A percentile compares a stretch with the other conserved stretches of the same genome.
Evolutionary conservation across 2,113 vertebrate genomes (phyloP).

Genomic region (Daboia siamensis): DNA sequence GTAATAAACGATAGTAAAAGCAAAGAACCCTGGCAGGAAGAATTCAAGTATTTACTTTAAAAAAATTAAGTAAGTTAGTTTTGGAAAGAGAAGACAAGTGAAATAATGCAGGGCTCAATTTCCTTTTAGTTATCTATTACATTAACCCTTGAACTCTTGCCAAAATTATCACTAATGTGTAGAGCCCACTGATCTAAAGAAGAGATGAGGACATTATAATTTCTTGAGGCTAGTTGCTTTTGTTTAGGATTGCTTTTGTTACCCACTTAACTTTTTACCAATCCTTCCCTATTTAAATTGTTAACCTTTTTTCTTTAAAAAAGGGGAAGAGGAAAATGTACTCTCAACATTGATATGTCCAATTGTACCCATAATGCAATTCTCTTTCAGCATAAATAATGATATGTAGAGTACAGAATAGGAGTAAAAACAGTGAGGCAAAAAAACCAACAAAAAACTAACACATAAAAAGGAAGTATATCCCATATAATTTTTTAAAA

Average conservation of each 20-base stretch:
- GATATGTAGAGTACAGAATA: background rate
- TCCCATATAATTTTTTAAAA: background rate
- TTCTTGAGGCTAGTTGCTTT: conserved; percentile 40
- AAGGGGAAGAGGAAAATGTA: background rate
- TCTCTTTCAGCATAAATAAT: background rate
- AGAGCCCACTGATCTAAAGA: conserved; percentile 73
- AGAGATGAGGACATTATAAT: conserved; percentile 53
- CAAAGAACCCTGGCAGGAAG: conserved; percentile 81
- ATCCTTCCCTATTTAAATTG: background rate
- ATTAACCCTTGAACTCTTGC: conserved; percentile 84
- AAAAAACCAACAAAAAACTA: background rate
- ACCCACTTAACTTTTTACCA: background rate
- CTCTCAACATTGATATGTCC: background rate
- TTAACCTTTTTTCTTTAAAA: background rate
- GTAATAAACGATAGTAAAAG: conserved; percentile 83
- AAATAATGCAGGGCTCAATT: conserved; percentile 83
- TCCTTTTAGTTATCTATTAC: conserved; percentile 84
- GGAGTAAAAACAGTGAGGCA: background rate
- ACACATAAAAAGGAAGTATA: background rate
- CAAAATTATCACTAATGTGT: conserved; percentile 78
- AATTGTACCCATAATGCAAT: background rate
- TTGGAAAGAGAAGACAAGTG: conserved; percentile 78
- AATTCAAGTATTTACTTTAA: conserved; percentile 84
- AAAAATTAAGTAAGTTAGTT: conserved; percentile 82
- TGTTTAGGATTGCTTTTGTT: background rate